A percentile compares a stretch with the other conserved stretches of the same genome.
These are phyloP conservation scores for Brachynemurus nebulosus DNA, from an alignment of 2,888 invertebrate species.

Conservation along the genomic window DNA sequence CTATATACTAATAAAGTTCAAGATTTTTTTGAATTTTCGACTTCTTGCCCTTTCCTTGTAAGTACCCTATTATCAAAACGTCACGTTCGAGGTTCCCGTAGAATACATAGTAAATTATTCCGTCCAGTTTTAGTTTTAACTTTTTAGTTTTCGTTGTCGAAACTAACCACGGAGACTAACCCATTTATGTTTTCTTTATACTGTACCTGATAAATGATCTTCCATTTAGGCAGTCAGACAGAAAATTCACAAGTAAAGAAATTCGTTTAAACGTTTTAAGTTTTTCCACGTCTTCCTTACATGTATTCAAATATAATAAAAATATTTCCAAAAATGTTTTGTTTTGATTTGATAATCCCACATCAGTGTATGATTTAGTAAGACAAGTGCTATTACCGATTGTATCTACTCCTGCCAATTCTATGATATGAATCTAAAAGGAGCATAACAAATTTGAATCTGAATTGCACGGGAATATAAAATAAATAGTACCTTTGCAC, in stretches of 20 bases:
- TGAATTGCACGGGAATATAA: too few species aligned
- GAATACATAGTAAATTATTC: too few species aligned
- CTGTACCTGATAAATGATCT: conserved; percentile 28
- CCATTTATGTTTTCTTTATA: not conserved
- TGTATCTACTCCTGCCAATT: conserved; percentile 31
- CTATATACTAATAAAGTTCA: too few species aligned
- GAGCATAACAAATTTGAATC: conserved; percentile 20
- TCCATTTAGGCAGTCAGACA: conserved; percentile 26
- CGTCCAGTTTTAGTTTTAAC: too few species aligned
- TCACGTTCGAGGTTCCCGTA: too few species aligned
- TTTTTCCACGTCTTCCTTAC: conserved; percentile 17
- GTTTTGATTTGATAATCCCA: conserved; percentile 29
- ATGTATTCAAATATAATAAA: conserved; percentile 20
- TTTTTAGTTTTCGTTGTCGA: too few species aligned
- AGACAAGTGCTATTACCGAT: conserved; percentile 23
- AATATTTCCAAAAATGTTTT: conserved; percentile 31
- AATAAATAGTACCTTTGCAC: too few species aligned
- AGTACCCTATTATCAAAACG: too few species aligned
- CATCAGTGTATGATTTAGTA: conserved; percentile 25
- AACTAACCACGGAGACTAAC: too few species aligned
- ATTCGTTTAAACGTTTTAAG: conserved; percentile 23
- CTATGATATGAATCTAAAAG: conserved; percentile 31
- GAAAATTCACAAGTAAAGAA: conserved; percentile 28
- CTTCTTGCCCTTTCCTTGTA: too few species aligned
- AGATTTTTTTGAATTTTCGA: too few species aligned